These are phyloP conservation scores for Sminthopsis crassicaudata DNA, from an alignment of 2,113 vertebrate species.

Conservation along the genomic window DNA sequence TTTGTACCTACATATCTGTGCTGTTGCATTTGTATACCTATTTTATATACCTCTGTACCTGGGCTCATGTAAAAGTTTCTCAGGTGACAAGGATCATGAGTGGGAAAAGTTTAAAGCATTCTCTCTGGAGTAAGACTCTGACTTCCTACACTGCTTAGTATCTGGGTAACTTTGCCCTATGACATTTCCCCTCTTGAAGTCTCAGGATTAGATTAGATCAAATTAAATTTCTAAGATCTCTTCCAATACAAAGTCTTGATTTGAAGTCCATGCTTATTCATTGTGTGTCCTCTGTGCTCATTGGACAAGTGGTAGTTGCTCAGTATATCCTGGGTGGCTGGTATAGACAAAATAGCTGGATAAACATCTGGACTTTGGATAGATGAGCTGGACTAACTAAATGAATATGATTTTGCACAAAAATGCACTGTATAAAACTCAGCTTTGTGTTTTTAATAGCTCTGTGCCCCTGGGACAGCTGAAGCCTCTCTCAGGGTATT, in stretches of 20 bases:
- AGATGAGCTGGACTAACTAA: neutral
- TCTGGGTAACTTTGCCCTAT: neutral
- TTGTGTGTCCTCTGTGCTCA: neutral
- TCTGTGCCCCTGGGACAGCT: neutral
- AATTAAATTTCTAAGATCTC: neutral
- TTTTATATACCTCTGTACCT: too few species aligned
- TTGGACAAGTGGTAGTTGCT: neutral
- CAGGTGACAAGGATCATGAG: too few species aligned
- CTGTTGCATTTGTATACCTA: too few species aligned
- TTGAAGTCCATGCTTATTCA: neutral
- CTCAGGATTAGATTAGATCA: neutral
- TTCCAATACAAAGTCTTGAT: neutral
- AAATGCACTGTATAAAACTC: neutral
- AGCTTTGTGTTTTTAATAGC: neutral
- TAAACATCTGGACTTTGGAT: neutral
- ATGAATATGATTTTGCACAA: neutral
- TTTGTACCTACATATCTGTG: too few species aligned
- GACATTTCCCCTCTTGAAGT: neutral
- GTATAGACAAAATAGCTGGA: neutral
- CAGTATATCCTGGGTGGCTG: neutral
- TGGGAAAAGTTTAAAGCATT: too few species aligned
- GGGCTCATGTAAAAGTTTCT: too few species aligned
- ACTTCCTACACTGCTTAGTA: neutral
- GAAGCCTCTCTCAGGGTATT: neutral
- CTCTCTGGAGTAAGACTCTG: neutral